Conservation (phyloP, 2,888 invertebrate species). For the Lasius fuliginosus region DNA sequence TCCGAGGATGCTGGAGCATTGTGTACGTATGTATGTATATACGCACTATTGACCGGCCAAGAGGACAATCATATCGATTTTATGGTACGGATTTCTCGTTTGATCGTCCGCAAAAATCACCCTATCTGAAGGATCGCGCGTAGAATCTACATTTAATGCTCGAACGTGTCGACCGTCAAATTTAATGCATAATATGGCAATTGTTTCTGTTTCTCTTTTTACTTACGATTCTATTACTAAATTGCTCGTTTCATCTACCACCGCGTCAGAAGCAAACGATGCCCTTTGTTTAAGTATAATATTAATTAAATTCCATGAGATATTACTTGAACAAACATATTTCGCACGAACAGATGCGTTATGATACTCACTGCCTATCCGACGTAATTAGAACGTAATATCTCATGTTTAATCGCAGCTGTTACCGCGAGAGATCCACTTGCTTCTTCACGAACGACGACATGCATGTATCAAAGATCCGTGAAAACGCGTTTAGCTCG, state of each 20-base stretch:
- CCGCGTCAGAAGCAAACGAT: background rate
- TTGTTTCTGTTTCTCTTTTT: background rate
- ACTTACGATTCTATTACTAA: background rate
- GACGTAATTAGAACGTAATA: constrained; percentile 32
- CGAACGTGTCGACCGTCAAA: background rate
- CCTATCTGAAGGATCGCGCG: background rate
- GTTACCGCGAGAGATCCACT: constrained; percentile 12
- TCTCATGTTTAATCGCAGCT: constrained; percentile 21
- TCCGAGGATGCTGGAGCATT: background rate
- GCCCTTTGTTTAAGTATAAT: background rate
- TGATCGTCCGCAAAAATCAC: constrained; percentile 11
- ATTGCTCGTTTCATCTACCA: background rate
- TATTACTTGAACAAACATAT: background rate
- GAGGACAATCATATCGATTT: constrained; percentile 16
- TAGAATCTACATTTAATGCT: background rate
- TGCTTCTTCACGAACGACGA: constrained; percentile 18
- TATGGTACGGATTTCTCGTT: background rate
- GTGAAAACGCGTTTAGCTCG: constrained; percentile 20
- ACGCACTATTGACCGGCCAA: background rate
- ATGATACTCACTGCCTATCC: background rate
- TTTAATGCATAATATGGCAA: background rate
- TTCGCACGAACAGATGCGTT: background rate
- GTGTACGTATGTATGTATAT: background rate
- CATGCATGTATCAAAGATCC: constrained; percentile 23
- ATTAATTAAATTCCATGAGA: background rate